Conservation (phyloP, 2,888 invertebrate genomes). For the Brachyptera putata region DNA sequence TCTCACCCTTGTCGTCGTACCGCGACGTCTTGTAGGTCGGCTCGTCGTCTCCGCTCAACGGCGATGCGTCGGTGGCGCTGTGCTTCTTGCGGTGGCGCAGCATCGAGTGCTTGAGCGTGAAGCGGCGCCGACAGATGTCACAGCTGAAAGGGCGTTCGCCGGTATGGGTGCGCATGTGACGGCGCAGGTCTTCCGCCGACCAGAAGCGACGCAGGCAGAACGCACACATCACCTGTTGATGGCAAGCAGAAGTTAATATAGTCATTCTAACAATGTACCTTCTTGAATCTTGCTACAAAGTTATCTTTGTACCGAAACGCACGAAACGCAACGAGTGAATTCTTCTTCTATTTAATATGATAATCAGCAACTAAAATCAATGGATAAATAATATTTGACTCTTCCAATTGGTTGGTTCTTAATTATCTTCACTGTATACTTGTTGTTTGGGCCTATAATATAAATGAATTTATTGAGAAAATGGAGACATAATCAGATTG, state of each 20-base stretch:
- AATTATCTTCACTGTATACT: too few species aligned
- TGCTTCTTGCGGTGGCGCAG: constrained; percentile 89
- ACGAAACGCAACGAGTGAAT: too few species aligned
- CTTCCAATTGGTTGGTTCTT: too few species aligned
- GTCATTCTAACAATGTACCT: too few species aligned
- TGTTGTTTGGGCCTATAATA: too few species aligned
- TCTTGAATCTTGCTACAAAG: too few species aligned
- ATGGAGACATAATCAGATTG: too few species aligned
- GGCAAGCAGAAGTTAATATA: constrained; percentile 29
- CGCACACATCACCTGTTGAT: constrained; percentile 71
- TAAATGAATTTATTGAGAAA: too few species aligned
- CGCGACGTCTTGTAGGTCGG: neutral
- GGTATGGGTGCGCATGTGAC: constrained; percentile 92
- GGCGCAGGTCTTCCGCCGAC: constrained; percentile 88
- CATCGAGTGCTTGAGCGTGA: constrained; percentile 94
- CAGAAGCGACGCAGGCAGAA: constrained; percentile 91
- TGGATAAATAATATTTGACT: too few species aligned
- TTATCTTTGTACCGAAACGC: too few species aligned
- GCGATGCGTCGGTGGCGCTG: constrained; percentile 40
- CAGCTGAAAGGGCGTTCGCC: constrained; percentile 90
- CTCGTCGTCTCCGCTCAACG: constrained; percentile 44
- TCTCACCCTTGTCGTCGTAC: neutral
- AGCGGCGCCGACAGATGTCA: constrained; percentile 80
- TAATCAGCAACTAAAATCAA: too few species aligned
- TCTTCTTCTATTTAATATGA: too few species aligned